Conservation (phyloP, 2,113 vertebrate genomes). For the Ctenomys sociabilis region DNA sequence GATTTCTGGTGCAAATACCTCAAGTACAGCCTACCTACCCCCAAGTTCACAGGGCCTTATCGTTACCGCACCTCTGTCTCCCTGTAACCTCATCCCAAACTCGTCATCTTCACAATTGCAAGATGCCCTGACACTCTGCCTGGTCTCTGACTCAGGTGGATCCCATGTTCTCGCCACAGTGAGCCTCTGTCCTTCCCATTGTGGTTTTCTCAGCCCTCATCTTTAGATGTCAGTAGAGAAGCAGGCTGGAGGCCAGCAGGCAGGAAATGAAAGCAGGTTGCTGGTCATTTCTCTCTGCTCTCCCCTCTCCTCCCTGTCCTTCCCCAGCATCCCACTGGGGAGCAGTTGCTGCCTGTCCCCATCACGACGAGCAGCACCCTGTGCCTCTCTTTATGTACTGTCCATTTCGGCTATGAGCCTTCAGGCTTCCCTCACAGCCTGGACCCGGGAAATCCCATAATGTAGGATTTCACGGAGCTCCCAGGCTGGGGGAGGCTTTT, state of each 20-base stretch:
- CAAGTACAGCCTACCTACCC: no score
- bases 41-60: background rate
- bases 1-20: background rate
- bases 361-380: background rate
- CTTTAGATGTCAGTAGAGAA: background rate
- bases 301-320: background rate
- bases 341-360: slow-evolving; percentile 29
- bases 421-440: slow-evolving; percentile 76
- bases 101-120: background rate
- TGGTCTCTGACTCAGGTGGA: background rate
- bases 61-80: fast-evolving
- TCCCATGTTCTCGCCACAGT: background rate
- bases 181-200: background rate
- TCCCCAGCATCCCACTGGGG: fast-evolving
- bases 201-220: background rate
- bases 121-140: background rate
- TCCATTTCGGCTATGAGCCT: slow-evolving; percentile 75
- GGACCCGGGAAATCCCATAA: slow-evolving; percentile 83
- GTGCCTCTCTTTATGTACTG: slow-evolving; percentile 31
- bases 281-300: background rate
- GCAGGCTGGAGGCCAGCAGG: background rate
- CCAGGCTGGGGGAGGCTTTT: slow-evolving; percentile 56
- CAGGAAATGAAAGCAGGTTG: slow-evolving; percentile 51
- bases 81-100: background rate
- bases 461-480: slow-evolving; percentile 79